A percentile compares a stretch with the other conserved stretches of the same genome.
These are phyloP conservation scores for Catharus ustulatus DNA, from an alignment of 2,797 vertebrate species.

Conservation along the genomic window DNA sequence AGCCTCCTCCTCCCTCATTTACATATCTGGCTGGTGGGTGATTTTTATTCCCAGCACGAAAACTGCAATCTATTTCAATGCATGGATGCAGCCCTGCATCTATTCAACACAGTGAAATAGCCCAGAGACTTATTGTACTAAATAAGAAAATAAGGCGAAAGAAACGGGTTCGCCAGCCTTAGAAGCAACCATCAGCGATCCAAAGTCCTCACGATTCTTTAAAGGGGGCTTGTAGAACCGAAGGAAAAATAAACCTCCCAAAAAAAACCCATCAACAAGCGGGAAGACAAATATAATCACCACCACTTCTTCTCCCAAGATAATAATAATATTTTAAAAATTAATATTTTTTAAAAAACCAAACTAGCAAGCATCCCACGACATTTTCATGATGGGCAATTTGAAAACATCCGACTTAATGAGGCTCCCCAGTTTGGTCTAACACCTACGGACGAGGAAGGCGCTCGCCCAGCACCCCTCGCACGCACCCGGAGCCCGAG, in stretches of 20 bases:
- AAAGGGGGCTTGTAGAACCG: neutral
- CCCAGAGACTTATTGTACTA: conserved; percentile 33
- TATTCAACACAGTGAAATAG: conserved; percentile 55
- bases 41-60: conserved; percentile 72
- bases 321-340: neutral
- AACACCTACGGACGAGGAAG: neutral
- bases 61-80: conserved; percentile 72
- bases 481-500: neutral
- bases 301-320: neutral
- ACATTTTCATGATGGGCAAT: neutral
- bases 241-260: neutral
- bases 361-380: neutral
- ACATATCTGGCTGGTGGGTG: conserved; percentile 53
- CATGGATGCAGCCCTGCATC: conserved; percentile 66
- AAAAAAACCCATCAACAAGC: neutral
- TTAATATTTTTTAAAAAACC: neutral
- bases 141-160: conserved; percentile 39
- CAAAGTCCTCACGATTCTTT: conserved; percentile 28
- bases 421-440: neutral
- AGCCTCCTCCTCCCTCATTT: conserved; percentile 52
- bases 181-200: neutral
- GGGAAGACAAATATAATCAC: neutral
- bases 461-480: conserved; percentile 7
- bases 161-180: neutral
- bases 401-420: neutral